Evolutionary conservation across 2,797 vertebrate species (phyloP).

Genomic region (Orientallactaga sibirica): DNA sequence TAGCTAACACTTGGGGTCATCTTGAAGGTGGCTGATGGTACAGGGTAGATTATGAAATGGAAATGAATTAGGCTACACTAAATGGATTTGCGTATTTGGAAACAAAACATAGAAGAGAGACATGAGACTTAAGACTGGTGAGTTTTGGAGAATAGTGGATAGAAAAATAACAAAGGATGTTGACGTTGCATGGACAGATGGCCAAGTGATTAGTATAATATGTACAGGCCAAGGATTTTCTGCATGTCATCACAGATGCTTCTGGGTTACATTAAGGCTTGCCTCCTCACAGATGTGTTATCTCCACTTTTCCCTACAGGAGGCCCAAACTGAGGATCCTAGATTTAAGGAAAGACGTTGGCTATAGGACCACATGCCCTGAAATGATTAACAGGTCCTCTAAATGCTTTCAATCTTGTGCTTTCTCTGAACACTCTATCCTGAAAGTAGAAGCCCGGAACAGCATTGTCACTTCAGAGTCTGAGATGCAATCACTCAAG

Average conservation of each 20-base stretch:
- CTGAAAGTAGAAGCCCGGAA: neutral
- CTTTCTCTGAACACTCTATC: neutral
- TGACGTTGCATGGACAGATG: neutral
- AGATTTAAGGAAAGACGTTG: conserved; percentile 45
- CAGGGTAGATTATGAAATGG: no score
- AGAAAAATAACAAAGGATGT: neutral
- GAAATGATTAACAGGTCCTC: neutral
- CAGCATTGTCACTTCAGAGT: neutral
- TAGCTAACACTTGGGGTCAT: no score
- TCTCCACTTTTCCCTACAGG: conserved; percentile 49
- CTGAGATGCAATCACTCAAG: neutral
- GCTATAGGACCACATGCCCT: conserved; percentile 28
- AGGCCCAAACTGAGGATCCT: conserved; percentile 53
- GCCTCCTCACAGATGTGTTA: neutral
- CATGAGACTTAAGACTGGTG: neutral
- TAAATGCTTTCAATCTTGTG: conserved; percentile 41
- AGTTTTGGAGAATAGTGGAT: neutral
- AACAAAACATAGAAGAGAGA: neutral
- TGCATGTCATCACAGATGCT: neutral
- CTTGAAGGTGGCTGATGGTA: no score
- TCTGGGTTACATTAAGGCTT: neutral
- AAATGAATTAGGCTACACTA: no score
- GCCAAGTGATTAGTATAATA: neutral
- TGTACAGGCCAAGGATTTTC: neutral
- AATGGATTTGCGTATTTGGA: neutral